These are phyloP conservation scores for Neomonachus schauinslandi DNA, from an alignment of 2,113 vertebrate genomes.

Conservation along the genomic window DNA sequence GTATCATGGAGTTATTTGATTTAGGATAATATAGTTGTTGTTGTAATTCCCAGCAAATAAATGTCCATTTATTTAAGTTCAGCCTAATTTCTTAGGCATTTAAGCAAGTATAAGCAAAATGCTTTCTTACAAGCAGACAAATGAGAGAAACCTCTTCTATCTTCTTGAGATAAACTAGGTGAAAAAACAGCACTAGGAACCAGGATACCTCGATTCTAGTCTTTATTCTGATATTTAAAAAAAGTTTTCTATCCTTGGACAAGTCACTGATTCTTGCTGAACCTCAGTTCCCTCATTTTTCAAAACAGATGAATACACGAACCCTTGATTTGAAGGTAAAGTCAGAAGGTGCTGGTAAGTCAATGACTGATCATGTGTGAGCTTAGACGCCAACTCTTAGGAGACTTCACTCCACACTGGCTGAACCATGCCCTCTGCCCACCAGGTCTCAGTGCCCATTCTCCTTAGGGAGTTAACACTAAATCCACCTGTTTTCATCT, in stretches of 20 bases:
- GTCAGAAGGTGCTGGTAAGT: background rate
- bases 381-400: background rate
- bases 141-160: background rate
- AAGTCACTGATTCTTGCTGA: background rate
- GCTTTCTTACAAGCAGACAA: constrained; percentile 15
- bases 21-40: background rate
- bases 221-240: background rate
- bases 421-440: background rate
- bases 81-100: background rate
- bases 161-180: background rate
- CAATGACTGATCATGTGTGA: background rate
- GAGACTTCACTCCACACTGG: background rate
- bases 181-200: background rate
- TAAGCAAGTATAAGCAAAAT: background rate
- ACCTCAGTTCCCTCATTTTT: background rate
- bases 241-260: background rate
- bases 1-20: background rate
- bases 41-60: background rate
- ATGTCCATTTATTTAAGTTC: background rate
- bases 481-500: background rate
- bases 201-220: background rate
- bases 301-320: background rate
- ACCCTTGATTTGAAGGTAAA: background rate
- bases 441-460: background rate
- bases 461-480: background rate